Conservation (phyloP, 2,797 vertebrate species). For the Nannoperca australis region DNA sequence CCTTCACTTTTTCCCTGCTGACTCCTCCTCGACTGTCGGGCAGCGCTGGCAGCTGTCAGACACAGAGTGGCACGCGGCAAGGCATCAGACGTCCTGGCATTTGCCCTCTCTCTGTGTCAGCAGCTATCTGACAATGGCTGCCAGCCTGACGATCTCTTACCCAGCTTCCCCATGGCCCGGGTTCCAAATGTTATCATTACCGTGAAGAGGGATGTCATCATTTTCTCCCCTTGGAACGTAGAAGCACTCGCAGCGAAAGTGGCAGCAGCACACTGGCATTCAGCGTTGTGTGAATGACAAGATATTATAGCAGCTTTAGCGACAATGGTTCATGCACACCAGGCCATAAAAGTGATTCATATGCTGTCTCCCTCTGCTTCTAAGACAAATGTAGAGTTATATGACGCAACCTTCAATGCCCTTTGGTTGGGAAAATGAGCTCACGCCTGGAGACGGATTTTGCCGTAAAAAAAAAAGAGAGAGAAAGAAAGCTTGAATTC, state of each 20-base stretch:
- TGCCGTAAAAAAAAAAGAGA: background rate
- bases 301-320: constrained; percentile 72
- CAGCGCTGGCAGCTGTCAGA: constrained; percentile 79
- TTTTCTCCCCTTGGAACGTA: constrained; percentile 65
- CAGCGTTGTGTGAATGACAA: constrained; percentile 78
- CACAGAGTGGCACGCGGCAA: constrained; percentile 55
- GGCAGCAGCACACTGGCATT: constrained; percentile 63
- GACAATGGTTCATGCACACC: constrained; percentile 65
- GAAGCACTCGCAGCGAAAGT: constrained; percentile 65
- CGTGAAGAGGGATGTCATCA: constrained; percentile 68
- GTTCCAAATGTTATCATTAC: constrained; percentile 83
- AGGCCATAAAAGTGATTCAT: constrained; percentile 77
- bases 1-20: constrained; percentile 34
- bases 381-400: constrained; percentile 78
- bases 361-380: constrained; percentile 64
- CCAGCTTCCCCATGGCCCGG: constrained; percentile 68
- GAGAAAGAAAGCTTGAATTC: constrained; percentile 32
- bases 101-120: constrained; percentile 75
- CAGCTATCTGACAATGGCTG: constrained; percentile 79
- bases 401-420: constrained; percentile 76
- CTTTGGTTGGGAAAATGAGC: constrained; percentile 69
- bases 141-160: constrained; percentile 74
- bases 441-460: constrained; percentile 47
- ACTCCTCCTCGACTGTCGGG: constrained; percentile 55
- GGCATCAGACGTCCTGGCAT: constrained; percentile 75